Conservation (phyloP, 35 echinoderm and acorn worm species). For the Ophioderma brevispina region DNA sequence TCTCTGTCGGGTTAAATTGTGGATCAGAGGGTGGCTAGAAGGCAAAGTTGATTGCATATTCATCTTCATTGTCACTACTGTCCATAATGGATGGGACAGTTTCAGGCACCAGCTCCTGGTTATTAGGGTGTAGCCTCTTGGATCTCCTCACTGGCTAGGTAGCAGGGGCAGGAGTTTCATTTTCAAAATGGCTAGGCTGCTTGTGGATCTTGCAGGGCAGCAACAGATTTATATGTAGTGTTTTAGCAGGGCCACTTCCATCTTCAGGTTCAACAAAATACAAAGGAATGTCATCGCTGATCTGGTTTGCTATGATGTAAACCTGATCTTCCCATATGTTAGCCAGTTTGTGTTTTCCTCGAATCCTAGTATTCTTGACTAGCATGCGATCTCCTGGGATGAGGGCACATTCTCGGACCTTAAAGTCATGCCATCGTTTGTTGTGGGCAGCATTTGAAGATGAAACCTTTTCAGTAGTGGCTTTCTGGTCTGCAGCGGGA, state of each 20-base stretch:
- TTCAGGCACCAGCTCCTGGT: background rate
- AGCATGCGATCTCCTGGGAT: background rate
- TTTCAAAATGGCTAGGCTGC: background rate
- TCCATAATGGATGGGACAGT: too few relatives aligned
- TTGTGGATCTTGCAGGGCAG: background rate
- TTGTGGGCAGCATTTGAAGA: background rate
- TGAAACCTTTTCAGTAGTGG: constrained; percentile 6
- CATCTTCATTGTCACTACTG: background rate
- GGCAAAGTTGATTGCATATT: background rate
- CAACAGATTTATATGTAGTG: background rate
- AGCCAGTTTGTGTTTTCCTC: background rate
- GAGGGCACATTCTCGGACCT: background rate
- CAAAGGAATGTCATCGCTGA: background rate
- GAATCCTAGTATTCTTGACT: background rate
- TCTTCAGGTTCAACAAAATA: background rate
- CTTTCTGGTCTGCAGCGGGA: constrained; percentile 68
- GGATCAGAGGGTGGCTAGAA: background rate
- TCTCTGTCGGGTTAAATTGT: too few relatives aligned
- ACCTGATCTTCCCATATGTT: background rate
- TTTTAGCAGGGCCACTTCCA: background rate
- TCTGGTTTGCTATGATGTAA: background rate
- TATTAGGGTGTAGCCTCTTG: background rate
- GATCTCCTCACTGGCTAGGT: background rate
- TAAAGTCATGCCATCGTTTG: background rate
- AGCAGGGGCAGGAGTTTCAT: background rate